Evolutionary conservation across 2,888 invertebrate species (phyloP).

Genomic region (Acrocyrtus sp.): DNA sequence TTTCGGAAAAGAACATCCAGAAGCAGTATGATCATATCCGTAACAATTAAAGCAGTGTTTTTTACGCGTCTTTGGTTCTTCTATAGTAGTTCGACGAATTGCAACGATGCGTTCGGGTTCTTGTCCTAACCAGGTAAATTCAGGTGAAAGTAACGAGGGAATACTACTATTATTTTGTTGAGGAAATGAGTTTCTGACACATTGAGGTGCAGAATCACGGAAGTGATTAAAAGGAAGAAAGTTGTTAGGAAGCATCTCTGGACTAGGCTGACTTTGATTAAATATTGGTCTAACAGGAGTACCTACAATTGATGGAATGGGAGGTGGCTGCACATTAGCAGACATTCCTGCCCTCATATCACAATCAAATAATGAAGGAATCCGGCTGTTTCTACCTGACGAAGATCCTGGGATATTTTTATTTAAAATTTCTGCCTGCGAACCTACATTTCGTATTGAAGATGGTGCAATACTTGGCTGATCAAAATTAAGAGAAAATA

Average conservation of each 20-base stretch:
- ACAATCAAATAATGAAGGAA: conserved; percentile 43
- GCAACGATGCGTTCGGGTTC: conserved; percentile 16
- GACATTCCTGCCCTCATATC: conserved; percentile 12
- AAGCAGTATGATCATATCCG: conserved; percentile 38
- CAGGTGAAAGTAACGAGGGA: conserved; percentile 32
- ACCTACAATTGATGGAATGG: conserved; percentile 23
- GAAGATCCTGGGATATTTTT: neutral
- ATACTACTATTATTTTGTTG: no score
- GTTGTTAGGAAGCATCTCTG: conserved; percentile 27
- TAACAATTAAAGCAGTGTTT: conserved; percentile 47
- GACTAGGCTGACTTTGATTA: no score
- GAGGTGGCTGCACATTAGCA: neutral
- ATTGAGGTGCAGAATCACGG: neutral
- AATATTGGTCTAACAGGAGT: no score
- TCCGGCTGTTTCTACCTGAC: conserved; percentile 26
- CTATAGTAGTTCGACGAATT: conserved; percentile 23
- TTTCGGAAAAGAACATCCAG: conserved; percentile 41
- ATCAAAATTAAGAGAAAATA: conserved; percentile 28
- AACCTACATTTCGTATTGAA: neutral
- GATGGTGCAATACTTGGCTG: conserved; percentile 21
- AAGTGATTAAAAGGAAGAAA: neutral
- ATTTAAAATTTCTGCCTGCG: neutral
- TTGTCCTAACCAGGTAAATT: conserved; percentile 34
- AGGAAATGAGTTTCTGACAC: no score
- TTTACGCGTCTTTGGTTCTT: conserved; percentile 16